Percentiles rank a stretch among this genome's conserved stretches.
phyloP scores from a whole-genome alignment of 2,113 vertebrate species.

The Taurulus bubalis region DNA sequence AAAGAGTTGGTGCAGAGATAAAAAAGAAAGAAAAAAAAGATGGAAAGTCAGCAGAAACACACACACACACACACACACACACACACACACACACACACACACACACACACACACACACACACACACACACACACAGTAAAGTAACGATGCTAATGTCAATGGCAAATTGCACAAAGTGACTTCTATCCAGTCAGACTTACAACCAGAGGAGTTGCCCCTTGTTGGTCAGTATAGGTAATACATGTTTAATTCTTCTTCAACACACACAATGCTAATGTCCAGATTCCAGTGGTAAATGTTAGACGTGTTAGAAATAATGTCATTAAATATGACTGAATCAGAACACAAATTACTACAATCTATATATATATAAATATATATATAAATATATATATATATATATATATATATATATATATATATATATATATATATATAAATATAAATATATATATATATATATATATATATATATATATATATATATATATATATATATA shows the following conservation, averaged over 20 bases:
- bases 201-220: no score
- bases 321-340: neutral
- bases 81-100: slow-evolving; percentile 1
- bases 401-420: no score
- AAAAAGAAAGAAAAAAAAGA: neutral
- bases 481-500: neutral
- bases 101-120: slow-evolving; percentile 17
- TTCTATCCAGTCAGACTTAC: no score
- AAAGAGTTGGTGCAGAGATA: neutral
- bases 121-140: no score
- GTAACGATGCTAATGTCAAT: neutral
- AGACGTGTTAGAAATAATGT: neutral
- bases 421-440: no score
- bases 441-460: no score
- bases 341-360: no score
- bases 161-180: neutral
- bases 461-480: no score
- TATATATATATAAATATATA: no score
- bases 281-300: neutral
- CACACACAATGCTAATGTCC: no score
- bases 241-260: no score
- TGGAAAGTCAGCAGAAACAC: neutral
- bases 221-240: neutral
- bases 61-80: neutral
- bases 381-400: no score